A percentile compares a stretch with the other conserved stretches of the same genome.
Conservation (phyloP, 2,888 invertebrate genomes). For the Napeogenes sylphis region DNA sequence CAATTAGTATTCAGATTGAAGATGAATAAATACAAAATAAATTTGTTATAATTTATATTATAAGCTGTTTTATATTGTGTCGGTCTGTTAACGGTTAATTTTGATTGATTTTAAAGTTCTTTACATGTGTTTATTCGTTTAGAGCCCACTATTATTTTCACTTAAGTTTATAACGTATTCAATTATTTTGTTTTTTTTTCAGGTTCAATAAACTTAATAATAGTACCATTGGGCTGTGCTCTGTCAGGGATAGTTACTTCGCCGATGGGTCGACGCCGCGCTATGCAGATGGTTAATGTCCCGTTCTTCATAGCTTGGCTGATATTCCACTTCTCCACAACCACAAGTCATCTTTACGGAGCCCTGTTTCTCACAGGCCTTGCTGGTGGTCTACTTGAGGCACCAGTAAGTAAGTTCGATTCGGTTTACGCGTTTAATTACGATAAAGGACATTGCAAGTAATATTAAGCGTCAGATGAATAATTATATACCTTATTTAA, state of each 20-base stretch:
- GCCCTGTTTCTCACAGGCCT: constrained; percentile 85
- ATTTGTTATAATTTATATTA: too few species aligned
- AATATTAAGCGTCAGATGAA: too few species aligned
- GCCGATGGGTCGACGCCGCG: constrained; percentile 82
- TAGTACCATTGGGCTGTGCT: constrained; percentile 88
- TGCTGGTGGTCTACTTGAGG: constrained; percentile 87
- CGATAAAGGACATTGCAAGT: too few species aligned
- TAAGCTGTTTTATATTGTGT: too few species aligned
- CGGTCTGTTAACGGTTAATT: too few species aligned
- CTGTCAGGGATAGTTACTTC: constrained; percentile 85
- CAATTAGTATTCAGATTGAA: too few species aligned
- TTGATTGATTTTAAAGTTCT: too few species aligned
- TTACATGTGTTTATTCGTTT: too few species aligned
- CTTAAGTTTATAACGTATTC: too few species aligned
- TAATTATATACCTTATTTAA: too few species aligned
- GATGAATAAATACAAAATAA: too few species aligned
- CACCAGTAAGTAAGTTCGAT: constrained; percentile 79
- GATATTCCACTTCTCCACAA: constrained; percentile 81
- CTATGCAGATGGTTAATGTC: constrained; percentile 86
- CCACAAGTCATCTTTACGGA: constrained; percentile 80
- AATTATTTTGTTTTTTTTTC: constrained; percentile 28
- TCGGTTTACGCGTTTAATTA: neutral
- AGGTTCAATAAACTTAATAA: constrained; percentile 89
- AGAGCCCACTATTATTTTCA: too few species aligned
- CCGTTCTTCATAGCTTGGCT: constrained; percentile 88